Percentiles rank a stretch among this genome's conserved stretches.
These are phyloP conservation scores for Tenthredo mesomela DNA, from an alignment of 2,888 invertebrate genomes.

Conservation along the genomic window DNA sequence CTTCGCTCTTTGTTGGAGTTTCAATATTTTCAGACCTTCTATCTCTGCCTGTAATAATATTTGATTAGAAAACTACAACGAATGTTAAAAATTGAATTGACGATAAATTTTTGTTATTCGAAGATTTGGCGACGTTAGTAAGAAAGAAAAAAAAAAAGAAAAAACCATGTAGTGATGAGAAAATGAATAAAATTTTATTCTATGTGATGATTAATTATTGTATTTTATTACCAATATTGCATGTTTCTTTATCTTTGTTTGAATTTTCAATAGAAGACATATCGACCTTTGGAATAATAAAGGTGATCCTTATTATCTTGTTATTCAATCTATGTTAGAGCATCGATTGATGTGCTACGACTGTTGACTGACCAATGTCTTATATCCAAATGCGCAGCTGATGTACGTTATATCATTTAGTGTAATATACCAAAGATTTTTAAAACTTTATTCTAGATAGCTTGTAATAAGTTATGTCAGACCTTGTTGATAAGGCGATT, in stretches of 20 bases:
- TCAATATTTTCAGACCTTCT: background rate
- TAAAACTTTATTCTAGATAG: slow-evolving; percentile 15
- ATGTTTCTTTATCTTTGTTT: background rate
- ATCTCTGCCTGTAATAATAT: background rate
- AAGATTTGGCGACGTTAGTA: too few relatives aligned
- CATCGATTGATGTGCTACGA: background rate
- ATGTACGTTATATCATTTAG: slow-evolving; percentile 12
- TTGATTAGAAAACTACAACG: background rate
- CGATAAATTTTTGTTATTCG: background rate
- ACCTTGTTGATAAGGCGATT: background rate
- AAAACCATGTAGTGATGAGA: background rate
- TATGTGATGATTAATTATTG: background rate
- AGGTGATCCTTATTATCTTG: background rate
- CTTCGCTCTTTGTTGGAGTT: background rate
- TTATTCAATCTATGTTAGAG: background rate
- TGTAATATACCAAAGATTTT: background rate
- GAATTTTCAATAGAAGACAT: slow-evolving; percentile 3
- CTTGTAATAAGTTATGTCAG: background rate
- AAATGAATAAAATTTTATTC: background rate
- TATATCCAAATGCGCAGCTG: background rate
- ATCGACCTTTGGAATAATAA: background rate
- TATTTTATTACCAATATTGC: background rate
- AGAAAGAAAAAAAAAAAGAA: background rate
- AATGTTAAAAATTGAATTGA: background rate
- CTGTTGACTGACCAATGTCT: background rate